Conservation (phyloP, 1,140 invertebrate genomes). For the Luehdorfia chinensis region DNA sequence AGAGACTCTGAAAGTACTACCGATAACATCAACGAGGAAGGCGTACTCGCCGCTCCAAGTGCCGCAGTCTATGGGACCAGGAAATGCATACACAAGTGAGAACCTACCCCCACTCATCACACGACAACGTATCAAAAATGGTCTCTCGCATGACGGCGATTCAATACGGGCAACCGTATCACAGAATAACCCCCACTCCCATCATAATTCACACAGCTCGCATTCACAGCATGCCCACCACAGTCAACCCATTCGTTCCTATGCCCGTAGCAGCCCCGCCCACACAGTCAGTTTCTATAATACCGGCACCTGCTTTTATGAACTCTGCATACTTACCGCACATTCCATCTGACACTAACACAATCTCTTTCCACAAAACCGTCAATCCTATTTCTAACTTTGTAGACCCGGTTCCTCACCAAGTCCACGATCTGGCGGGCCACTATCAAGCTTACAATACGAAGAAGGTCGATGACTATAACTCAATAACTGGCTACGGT, state of each 20-base stretch:
- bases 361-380: conserved; percentile 51
- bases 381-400: conserved; percentile 67
- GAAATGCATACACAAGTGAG: conserved; percentile 65
- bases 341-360: conserved; percentile 28
- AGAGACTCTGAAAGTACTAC: conserved; percentile 67
- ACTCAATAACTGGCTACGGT: conserved; percentile 63
- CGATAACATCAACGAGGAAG: conserved; percentile 51
- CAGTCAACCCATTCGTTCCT: conserved; percentile 72
- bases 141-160: conserved; percentile 64
- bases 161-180: conserved; percentile 39
- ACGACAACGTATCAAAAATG: conserved; percentile 63
- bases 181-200: conserved; percentile 58
- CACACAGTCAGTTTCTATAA: conserved; percentile 57
- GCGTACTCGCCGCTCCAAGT: conserved; percentile 49
- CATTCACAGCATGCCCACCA: conserved; percentile 73
- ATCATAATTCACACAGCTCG: conserved; percentile 48
- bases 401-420: conserved; percentile 67
- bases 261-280: conserved; percentile 63
- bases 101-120: conserved; percentile 45
- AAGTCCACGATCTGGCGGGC: conserved; percentile 57
- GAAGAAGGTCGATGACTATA: conserved; percentile 73
- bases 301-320: conserved; percentile 56
- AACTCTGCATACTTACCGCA: conserved; percentile 33
- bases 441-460: conserved; percentile 51
- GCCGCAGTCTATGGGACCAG: conserved; percentile 50